Evolutionary conservation across 2,113 vertebrate species (phyloP).

Genomic region (Poeciliopsis retropinna): DNA sequence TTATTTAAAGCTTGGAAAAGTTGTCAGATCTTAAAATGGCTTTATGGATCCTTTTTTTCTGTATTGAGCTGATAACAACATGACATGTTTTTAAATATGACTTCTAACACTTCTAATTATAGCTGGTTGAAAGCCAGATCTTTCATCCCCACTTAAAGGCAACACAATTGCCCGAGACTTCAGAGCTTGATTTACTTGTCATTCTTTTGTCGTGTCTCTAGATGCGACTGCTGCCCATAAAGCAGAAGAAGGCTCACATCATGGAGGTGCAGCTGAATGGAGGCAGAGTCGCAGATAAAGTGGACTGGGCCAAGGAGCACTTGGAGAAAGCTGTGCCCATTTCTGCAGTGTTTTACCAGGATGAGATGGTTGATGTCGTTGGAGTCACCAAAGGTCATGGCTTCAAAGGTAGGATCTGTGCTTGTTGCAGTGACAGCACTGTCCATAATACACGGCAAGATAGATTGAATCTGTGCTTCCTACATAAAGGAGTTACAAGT

Average conservation of each 20-base stretch:
- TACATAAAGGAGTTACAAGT: constrained; percentile 89
- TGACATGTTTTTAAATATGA: constrained; percentile 5
- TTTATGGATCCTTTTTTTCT: not conserved
- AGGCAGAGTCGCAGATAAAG: constrained; percentile 89
- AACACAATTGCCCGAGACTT: not conserved
- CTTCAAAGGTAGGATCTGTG: constrained; percentile 86
- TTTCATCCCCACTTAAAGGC: not conserved
- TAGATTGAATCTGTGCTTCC: not conserved
- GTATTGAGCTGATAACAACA: constrained; percentile 2
- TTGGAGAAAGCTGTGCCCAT: constrained; percentile 91
- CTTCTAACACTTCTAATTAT: constrained; percentile 11
- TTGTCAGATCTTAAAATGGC: not conserved
- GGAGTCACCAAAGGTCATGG: constrained; percentile 95
- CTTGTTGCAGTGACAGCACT: not conserved
- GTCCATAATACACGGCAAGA: not conserved
- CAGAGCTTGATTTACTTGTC: not conserved
- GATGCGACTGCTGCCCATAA: constrained; percentile 91
- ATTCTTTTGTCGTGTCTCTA: constrained; percentile 44
- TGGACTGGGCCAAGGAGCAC: constrained; percentile 94
- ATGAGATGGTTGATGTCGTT: constrained; percentile 96
- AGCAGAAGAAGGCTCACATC: constrained; percentile 94
- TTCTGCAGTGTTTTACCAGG: constrained; percentile 86
- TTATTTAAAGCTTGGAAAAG: constrained; percentile 9
- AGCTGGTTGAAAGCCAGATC: not conserved
- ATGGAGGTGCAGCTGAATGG: constrained; percentile 98